Evolutionary conservation across 30 jellyfish, hydroid and myxozoan species (phyloP).

Genomic region (Aurelia aurita complex sp. Pacific): DNA sequence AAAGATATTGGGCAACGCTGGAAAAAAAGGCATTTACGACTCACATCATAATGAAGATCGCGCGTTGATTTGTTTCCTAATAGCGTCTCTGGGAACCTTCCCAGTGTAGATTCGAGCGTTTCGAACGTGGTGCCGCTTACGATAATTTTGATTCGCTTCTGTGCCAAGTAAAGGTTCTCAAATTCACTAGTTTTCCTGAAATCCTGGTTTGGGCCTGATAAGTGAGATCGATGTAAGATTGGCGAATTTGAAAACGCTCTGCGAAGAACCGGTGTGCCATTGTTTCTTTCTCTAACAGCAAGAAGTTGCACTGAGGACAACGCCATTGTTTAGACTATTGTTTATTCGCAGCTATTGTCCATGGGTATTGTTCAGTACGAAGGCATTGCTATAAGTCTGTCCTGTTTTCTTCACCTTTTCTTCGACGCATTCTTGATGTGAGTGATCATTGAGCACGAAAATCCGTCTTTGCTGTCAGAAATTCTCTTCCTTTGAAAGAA

Average conservation of each 20-base stretch:
- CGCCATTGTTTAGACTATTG: slow-evolving; percentile 3
- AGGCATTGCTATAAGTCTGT: too few relatives aligned
- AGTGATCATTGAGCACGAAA: too few relatives aligned
- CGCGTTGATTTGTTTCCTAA: slow-evolving; percentile 79
- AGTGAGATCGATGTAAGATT: background rate
- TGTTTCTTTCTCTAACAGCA: slow-evolving; percentile 33
- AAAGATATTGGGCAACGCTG: slow-evolving; percentile 79
- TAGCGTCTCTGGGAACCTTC: slow-evolving; percentile 85
- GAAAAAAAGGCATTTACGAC: slow-evolving; percentile 32
- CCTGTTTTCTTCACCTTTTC: too few relatives aligned
- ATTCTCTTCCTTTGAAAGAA: too few relatives aligned
- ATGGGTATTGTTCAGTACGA: too few relatives aligned
- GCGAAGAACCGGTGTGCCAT: slow-evolving; percentile 33
- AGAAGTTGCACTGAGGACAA: slow-evolving; percentile 32
- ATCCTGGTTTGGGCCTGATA: background rate
- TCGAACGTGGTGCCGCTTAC: slow-evolving; percentile 86
- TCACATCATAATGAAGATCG: slow-evolving; percentile 19
- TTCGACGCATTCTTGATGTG: too few relatives aligned
- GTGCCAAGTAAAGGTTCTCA: background rate
- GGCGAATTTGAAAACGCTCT: slow-evolving; percentile 31
- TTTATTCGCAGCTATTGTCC: too few relatives aligned
- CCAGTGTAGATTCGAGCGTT: slow-evolving; percentile 77
- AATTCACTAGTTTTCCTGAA: background rate
- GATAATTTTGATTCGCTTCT: slow-evolving; percentile 55
- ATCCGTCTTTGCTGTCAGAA: too few relatives aligned